Evolutionary conservation across 2,797 vertebrate genomes (phyloP), one percentile per base, ranked within the genome.

Genomic region (Sciurus carolinensis): DNA sequence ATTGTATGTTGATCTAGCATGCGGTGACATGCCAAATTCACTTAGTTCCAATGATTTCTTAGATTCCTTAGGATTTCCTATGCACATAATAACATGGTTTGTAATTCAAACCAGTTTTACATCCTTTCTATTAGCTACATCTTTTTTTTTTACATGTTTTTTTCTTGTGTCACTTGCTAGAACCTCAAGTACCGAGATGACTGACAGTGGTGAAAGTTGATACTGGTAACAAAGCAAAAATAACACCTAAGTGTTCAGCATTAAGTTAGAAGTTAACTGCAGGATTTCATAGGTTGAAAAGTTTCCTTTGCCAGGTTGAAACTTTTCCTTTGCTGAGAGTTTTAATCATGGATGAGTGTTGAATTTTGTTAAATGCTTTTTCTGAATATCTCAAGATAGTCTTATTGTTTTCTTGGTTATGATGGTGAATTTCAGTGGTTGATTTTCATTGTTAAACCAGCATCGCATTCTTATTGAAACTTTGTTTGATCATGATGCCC

Each of bases 381-480:
- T 76, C 39, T 66, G 26, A 20, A 7, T 57, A 57, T 52, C 3
- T 39, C 6, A 33, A 84, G 52, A 90, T 24, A 3, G 42, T 54
- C 20, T 36, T 36, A 30, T 76, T 6, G 12, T 82, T 85, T 90
- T 87, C 67, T 73, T 96, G 67, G 14, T 77, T 71, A 47, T 75
- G 30, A 24, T 20, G 18, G 17, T 81, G 22, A 72, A 52, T 77
- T 52, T 66, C 69, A 88, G 2, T 33, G 28, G 14, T n/a, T 83
- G 75, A 69, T 42, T 87, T 97, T 76, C 75, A 75, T 17, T 81
- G n/a, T 85, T 67, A 67, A 80, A 50, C 3, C 10, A 66, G 54
- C 47, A 33, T 75, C 69, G 6, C 14, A 71, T 87, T 94, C 44
- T 92, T 79, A 18, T 12, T 69, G 42, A 62, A 30, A 79, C 33